Evolutionary conservation across 23 tunicate species (phyloP), one percentile per base, ranked within the genome.

Genomic region (Trididemnum clinides): DNA sequence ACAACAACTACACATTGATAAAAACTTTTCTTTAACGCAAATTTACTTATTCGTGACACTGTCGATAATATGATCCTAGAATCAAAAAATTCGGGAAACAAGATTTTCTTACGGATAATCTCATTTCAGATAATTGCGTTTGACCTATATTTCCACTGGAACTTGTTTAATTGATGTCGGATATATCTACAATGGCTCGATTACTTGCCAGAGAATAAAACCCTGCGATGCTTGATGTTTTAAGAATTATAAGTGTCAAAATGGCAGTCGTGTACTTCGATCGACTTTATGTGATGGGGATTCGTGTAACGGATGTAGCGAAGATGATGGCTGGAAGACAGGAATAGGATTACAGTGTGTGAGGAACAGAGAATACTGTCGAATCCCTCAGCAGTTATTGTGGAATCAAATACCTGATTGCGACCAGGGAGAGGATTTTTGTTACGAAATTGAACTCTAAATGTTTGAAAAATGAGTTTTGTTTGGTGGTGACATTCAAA

Each of bases 311-410:
- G 91, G 86, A 1, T 88, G 91, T 29, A 70, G 80, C 7, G 91
- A 88, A 72, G 91, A 88, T 57, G 88, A 88, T 58, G 90, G 31
- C 32, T 78, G 90, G 85, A 35, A 25, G 27, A 64, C 65, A 28
- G 84, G 85, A 0, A 33, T 33, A 2, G 81, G 81, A 15, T 5
- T 71, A 6, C 12, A 79, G 19, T 64, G n/a, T n/a, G n/a, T n/a
- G n/a, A n/a, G n/a, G n/a, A n/a, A 81, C 0, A 86, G 86, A 19
- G 0, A 30, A 51, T 29, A 25, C 23, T 88, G 91, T 38, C 70
- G 85, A 0, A 39, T 88, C 2, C 91, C 91, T 1, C 91, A 88
- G 51, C 91, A 88, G 58, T 54, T 88, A n/a, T 64, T 88, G 62
- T 72, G 26, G 57, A 86, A 88, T 58, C 70, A 57, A 32, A 74